These are phyloP conservation scores for Takifugu rubripes DNA, from an alignment of 2,797 vertebrate genomes.

Conservation along the genomic window DNA sequence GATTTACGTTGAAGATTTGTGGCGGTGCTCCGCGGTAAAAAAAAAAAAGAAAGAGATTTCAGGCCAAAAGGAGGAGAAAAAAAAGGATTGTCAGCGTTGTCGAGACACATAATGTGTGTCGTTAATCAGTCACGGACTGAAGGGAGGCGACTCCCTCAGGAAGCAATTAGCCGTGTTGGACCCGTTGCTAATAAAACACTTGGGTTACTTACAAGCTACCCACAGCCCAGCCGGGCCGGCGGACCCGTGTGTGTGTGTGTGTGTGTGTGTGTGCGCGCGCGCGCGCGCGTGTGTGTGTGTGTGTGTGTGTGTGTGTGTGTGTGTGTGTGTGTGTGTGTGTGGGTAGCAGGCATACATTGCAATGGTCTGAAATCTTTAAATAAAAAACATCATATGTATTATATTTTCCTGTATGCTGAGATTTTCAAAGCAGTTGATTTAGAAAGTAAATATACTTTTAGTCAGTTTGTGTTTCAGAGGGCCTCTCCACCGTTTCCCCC, in stretches of 20 bases:
- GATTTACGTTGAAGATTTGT: conserved; percentile 64
- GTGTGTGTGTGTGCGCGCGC: conserved; percentile 24
- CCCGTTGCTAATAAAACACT: conserved; percentile 78
- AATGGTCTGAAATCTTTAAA: conserved; percentile 2
- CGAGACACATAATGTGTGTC: conserved; percentile 64
- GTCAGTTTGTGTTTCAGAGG: no score
- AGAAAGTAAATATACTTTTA: neutral
- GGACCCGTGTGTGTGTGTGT: conserved; percentile 36
- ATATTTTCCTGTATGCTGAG: no score
- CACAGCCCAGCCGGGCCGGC: conserved; percentile 54
- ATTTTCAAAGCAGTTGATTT: no score
- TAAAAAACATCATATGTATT: no score
- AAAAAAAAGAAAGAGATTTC: conserved; percentile 36
- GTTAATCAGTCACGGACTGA: conserved; percentile 69
- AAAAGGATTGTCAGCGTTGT: conserved; percentile 64
- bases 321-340: conserved; percentile 17
- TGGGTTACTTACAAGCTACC: conserved; percentile 73
- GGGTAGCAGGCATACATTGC: conserved; percentile 4
- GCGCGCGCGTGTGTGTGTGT: conserved; percentile 18
- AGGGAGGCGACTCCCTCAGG: conserved; percentile 75
- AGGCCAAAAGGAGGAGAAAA: conserved; percentile 16
- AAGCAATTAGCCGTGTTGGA: conserved; percentile 79
- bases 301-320: conserved; percentile 14
- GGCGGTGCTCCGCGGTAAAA: conserved; percentile 63
- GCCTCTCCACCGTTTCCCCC: no score